Evolutionary conservation across 2,888 invertebrate genomes (phyloP).

Genomic region (Coelopa pilipes): DNA sequence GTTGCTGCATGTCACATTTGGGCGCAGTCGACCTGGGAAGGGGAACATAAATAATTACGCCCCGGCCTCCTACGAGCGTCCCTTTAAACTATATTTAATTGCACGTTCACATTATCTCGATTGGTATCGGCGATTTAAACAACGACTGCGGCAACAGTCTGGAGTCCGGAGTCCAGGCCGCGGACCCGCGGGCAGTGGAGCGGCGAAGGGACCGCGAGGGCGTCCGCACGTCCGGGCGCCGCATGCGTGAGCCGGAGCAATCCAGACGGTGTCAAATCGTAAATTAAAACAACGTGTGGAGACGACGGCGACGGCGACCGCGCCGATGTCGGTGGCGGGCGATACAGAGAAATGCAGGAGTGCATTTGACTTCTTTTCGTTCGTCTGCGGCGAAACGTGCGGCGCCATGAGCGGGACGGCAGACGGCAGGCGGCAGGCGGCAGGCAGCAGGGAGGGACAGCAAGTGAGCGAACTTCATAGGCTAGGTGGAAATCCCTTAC

Average conservation of each 20-base stretch:
- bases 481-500: no score
- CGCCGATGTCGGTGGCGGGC: background rate
- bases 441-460: no score
- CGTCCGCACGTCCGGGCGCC: background rate
- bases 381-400: constrained; percentile 15
- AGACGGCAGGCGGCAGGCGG: no score
- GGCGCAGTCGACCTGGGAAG: no score
- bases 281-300: constrained; percentile 24
- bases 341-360: background rate
- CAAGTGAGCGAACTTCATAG: no score
- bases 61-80: background rate
- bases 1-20: no score
- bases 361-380: background rate
- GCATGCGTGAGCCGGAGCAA: constrained; percentile 31
- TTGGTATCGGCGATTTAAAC: constrained; percentile 21
- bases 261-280: constrained; percentile 39
- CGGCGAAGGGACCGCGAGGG: background rate
- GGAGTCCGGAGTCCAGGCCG: background rate
- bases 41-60: no score
- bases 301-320: no score
- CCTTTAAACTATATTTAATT: background rate
- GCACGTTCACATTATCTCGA: constrained; percentile 14
- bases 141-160: constrained; percentile 6
- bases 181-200: background rate
- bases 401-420: constrained; percentile 12